Percentiles rank a stretch among this genome's conserved stretches.
Conservation (phyloP, 1,140 invertebrate genomes). For the Temnothorax nylanderi region DNA sequence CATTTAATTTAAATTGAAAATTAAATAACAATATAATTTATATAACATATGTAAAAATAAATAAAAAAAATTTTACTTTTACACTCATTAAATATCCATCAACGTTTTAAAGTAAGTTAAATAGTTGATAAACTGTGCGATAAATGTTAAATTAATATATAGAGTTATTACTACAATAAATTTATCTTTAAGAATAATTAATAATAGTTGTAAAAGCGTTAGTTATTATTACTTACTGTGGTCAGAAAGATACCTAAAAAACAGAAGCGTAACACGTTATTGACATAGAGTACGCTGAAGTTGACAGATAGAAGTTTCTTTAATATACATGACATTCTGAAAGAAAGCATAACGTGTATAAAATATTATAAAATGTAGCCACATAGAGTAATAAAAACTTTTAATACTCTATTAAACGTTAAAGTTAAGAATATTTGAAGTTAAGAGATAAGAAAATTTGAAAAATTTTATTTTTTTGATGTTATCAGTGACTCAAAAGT, state of each 20-base stretch:
- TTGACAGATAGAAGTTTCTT: constrained; percentile 63
- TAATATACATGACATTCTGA: constrained; percentile 57
- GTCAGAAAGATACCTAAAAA: constrained; percentile 63
- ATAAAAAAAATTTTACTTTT: not conserved
- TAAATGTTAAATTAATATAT: not conserved
- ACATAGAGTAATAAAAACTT: not conserved
- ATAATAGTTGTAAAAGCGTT: constrained; percentile 23
- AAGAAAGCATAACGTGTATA: constrained; percentile 15
- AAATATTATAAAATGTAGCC: not conserved
- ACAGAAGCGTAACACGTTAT: constrained; percentile 71
- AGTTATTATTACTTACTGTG: constrained; percentile 20
- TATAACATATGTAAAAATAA: not conserved
- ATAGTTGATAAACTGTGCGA: not conserved
- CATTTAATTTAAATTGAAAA: not conserved
- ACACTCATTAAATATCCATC: not conserved
- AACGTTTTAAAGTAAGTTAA: not conserved
- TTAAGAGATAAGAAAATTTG: too few species aligned
- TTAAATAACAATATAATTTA: not conserved
- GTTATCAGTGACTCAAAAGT: not conserved
- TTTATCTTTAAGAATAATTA: not conserved
- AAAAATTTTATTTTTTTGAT: too few species aligned
- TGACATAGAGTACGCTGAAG: constrained; percentile 64
- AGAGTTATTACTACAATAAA: not conserved
- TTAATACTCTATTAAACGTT: not conserved
- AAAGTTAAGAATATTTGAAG: not conserved